Evolutionary conservation across 2,113 vertebrate genomes (phyloP), one percentile per base, ranked within the genome.

Genomic region (Melanerpes aurifrons): DNA sequence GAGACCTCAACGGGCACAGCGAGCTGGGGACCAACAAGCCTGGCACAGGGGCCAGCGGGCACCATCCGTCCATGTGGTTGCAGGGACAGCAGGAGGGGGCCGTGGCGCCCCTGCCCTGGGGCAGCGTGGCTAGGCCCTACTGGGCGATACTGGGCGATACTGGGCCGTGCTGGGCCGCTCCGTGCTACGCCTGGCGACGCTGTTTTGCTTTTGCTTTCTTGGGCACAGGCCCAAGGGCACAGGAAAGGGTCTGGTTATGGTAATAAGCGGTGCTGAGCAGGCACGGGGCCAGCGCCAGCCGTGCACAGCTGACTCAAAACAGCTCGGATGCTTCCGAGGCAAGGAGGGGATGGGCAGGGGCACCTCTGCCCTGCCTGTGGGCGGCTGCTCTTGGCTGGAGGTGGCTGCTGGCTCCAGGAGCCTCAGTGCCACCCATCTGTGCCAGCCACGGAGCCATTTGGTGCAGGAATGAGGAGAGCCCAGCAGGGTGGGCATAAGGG

Each of bases 1-100:
- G 0, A 29, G 32, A 28, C 54, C 2, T 5, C 70, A 16, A 40
- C 0, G 0, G 59, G 63, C 45, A 64, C 4, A 1, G 58, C 47
- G 29, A 11, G 50, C 50, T 0, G 1, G 5, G 50, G 32, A 7
- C 37, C 1, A 0, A 48, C 3, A 31, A 31, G 32, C 67, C 74
- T 45, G 57, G 56, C 37, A 17, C 1, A 1, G 37, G 45, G 22
- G 71, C 47, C 15, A 1, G 8, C 0, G 15, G 31, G 13, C n/a
- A 57, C 5, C 7, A 1, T 14, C 10, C 18, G 20, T 15, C 24
- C 7, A 13, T 43, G 3, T 1, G 26, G 54, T 63, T 54, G 59
- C 67, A 7, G 32, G 25, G 28, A 59, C 18, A 20, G 35, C 47
- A 11, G 25, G 18, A 32, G 26, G 10, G 12, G 31, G 24, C 17